Base-by-base conservation (phyloP, 2,888 invertebrate genomes). In the Apamea sordens region DNA sequence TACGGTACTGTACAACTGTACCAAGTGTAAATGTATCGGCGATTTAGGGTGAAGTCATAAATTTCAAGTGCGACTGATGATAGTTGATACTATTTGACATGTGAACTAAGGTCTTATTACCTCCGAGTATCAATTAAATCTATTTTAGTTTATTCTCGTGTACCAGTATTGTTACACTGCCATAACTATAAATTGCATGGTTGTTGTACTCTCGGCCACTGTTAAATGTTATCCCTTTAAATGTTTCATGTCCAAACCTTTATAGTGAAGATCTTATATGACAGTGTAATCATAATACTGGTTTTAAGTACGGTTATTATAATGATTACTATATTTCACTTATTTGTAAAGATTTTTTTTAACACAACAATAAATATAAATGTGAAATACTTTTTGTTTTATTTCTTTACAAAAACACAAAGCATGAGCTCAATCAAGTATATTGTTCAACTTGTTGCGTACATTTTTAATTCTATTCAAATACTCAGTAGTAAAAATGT, bases 351-450 rank as follows among this genome's bases (percentile, higher is more conserved):
- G 94, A 94, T 95, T 95, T 96, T 95, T 85, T 96, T 96, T 96
- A 96, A 96, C 96, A 96, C 96, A 96, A 96, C 95, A 96, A 95
- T 96, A 96, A 96, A 96, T 95, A 96, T 96, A 95, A 96, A 95
- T 97, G 96, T 96, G 96, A 95, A 95, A 95, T 95, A 94, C 86
- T 61, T 89, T 90, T 94, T 90, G 94, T 96, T 96, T 96, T 92
- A 93, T 93, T 93, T 90, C n/a, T 36, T 76, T 65, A 80, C 82
- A 82, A 73, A 73, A 75, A 86, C 90, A 82, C 73, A 64, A 69
- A 47, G 76, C 83, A 18, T 68, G 15, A 75, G 75, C 81, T 92
- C 83, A 94, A 84, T 92, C 86, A 84, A 92, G 85, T 92, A 95
- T 92, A 92, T 92, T 93, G 85, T 81, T 92, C 73, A 97, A 90